Conservation (phyloP, 2,113 vertebrate genomes). For the Riparia riparia region DNA sequence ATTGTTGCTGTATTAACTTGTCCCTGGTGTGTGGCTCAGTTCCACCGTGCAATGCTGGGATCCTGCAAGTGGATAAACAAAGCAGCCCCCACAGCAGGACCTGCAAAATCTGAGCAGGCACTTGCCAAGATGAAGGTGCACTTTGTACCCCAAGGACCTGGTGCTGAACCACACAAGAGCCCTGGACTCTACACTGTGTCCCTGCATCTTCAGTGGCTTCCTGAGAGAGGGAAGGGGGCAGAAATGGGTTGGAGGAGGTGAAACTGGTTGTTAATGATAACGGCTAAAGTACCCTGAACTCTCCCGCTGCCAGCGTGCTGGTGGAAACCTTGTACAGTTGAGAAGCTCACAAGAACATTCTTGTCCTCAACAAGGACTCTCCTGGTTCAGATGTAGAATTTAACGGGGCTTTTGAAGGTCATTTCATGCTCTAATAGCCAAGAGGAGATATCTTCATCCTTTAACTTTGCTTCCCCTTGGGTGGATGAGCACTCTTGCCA, state of each 20-base stretch:
- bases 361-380: neutral
- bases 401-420: neutral
- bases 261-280: neutral
- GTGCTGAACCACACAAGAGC: neutral
- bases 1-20: neutral
- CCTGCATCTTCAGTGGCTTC: neutral
- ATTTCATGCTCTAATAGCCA: neutral
- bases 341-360: neutral
- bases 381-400: neutral
- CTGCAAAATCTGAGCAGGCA: neutral
- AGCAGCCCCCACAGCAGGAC: neutral
- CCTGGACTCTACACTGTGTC: neutral
- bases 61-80: neutral
- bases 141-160: neutral
- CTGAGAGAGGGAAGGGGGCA: neutral
- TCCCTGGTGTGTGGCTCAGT: neutral
- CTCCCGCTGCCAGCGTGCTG: rapidly evolving
- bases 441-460: neutral
- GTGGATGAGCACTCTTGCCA: neutral
- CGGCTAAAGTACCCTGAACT: neutral
- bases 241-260: neutral
- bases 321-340: neutral
- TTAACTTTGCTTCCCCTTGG: neutral
- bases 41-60: neutral
- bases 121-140: neutral